Base-by-base conservation (phyloP, 1,140 invertebrate species). In the Caerostris darwini region DNA sequence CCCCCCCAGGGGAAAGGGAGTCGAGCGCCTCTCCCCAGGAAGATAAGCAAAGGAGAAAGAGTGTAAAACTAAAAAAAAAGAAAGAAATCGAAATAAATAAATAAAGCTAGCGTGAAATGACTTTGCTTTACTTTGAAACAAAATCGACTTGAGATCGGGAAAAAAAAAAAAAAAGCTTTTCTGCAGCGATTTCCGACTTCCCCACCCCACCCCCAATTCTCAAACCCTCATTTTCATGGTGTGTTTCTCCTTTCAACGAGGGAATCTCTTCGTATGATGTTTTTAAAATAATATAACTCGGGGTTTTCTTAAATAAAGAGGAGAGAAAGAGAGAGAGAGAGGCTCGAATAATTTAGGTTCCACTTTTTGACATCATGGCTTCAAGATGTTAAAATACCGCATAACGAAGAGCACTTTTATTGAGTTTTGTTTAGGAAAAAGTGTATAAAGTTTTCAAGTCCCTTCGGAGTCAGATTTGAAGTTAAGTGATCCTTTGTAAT, bases 31-130 rank as follows among this genome's bases (percentile, higher is more conserved):
- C 10, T 19, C 71, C 71, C 71, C 34, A 50, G 71, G 12, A 77
- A 77, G 71, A 77, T 77, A 77, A 77, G n/a, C 67, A 71, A 71
- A 50, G 19, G 10, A 14, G 8, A 77, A 12, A 77, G 12, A 77
- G 50, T 7, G 50, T 8, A 7, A 8, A 77, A 50, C 34, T 5
- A 3, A 77, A 77, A 81, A 34, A 77, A 56, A 71, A 58, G 57
- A 77, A 90, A 90, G 56, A 56, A 71, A 90, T 71, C 50, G 61
- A 54, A 90, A 69, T 54, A 57, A 90, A 90, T 71, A 90, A 90
- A 90, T 90, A 90, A 90, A 90, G 88, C 88, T 90, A 90, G 88
- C 88, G 88, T 90, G 88, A 90, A 90, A 90, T 90, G 88, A 90
- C 88, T 90, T 90, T 90, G 88, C 88, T 69, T 90, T 90, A 90